Percentiles rank a stretch among this genome's conserved stretches.
These are phyloP conservation scores for Brachionus calyciflorus DNA, from an alignment of 1,140 invertebrate species.

Conservation along the genomic window DNA sequence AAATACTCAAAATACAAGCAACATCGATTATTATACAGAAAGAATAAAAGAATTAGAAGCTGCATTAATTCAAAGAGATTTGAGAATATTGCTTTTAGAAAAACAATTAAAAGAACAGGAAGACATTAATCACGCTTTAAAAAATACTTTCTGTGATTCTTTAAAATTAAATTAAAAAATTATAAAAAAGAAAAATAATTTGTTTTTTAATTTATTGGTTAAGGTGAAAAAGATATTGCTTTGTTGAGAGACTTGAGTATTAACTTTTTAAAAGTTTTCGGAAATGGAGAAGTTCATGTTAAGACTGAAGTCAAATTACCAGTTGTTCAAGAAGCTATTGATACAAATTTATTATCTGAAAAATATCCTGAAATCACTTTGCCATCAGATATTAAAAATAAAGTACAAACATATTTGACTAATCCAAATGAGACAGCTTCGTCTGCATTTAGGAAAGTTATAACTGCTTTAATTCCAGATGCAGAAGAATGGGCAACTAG, in stretches of 20 bases:
- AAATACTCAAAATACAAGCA: not conserved
- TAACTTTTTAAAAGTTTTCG: constrained; percentile 17
- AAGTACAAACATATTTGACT: constrained; percentile 24
- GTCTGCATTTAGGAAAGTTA: constrained; percentile 17
- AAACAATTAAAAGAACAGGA: not conserved
- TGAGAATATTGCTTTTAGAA: not conserved
- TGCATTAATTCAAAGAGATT: not conserved
- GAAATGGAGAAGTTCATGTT: not conserved
- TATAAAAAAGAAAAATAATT: not conserved
- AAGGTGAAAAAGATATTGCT: not conserved
- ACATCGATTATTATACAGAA: not conserved
- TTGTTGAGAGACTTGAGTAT: not conserved
- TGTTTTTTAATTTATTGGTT: not conserved
- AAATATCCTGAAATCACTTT: constrained; percentile 3
- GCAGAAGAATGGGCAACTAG: constrained; percentile 29
- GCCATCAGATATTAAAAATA: constrained; percentile 1
- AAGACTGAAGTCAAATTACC: not conserved
- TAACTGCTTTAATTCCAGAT: constrained; percentile 22
- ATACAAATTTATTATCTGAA: not conserved
- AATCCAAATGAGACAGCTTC: constrained; percentile 19
- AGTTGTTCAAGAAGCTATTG: not conserved
- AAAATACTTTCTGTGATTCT: not conserved
- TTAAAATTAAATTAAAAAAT: not conserved
- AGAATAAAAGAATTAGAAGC: constrained; percentile 2
- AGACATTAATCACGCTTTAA: not conserved